These are phyloP conservation scores for Agapostemon virescens DNA, from an alignment of 2,888 invertebrate species.

Conservation along the genomic window DNA sequence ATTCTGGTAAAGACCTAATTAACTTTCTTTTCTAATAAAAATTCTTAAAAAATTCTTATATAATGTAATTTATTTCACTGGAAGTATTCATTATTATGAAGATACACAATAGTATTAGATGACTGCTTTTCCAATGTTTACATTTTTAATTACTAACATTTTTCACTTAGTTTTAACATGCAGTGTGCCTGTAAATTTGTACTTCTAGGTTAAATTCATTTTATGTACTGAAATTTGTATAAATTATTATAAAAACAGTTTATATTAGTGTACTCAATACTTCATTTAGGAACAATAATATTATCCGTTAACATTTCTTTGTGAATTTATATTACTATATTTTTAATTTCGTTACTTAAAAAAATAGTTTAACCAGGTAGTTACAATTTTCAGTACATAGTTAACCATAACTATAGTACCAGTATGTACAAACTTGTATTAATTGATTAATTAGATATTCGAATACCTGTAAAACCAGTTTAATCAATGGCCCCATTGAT, in stretches of 20 bases:
- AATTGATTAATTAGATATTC: slow-evolving; percentile 15
- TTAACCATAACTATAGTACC: slow-evolving; percentile 6
- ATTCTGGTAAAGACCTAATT: neutral
- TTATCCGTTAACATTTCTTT: slow-evolving; percentile 4
- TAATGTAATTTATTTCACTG: slow-evolving; percentile 2
- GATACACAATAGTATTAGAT: neutral
- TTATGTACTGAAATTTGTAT: slow-evolving; percentile 15
- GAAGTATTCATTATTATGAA: slow-evolving; percentile 5
- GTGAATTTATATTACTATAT: slow-evolving; percentile 28
- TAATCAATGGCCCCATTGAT: slow-evolving; percentile 16
- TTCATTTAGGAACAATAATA: neutral
- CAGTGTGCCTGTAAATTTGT: slow-evolving; percentile 4
- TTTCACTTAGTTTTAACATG: slow-evolving; percentile 2
- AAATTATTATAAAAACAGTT: slow-evolving; percentile 14
- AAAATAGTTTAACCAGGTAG: slow-evolving; percentile 8
- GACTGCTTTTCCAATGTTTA: neutral
- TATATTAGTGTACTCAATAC: neutral
- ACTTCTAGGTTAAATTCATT: slow-evolving; percentile 10
- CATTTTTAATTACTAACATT: slow-evolving; percentile 1
- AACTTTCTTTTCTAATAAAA: neutral
- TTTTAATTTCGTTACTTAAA: slow-evolving; percentile 13
- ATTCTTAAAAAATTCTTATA: neutral
- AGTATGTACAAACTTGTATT: slow-evolving; percentile 17
- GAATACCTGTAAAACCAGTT: slow-evolving; percentile 21
- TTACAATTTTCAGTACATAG: slow-evolving; percentile 21